phyloP scores from a whole-genome alignment of 2,888 invertebrate species.

The Chymomyza fuscimana region DNA sequence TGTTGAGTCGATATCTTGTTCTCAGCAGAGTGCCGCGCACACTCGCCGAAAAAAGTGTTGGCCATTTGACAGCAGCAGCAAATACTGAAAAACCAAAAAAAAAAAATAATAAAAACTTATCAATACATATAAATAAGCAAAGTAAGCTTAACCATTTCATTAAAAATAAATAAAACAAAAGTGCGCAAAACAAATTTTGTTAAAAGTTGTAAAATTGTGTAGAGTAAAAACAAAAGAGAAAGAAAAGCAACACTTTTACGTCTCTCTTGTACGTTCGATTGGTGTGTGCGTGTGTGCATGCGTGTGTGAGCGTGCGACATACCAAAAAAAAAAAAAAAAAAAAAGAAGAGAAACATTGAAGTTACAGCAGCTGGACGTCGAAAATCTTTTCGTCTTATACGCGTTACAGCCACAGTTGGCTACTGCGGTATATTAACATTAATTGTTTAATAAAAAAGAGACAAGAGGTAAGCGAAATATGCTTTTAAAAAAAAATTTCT shows the following conservation, averaged over 20 bases:
- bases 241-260: not conserved
- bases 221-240: not conserved
- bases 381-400: not conserved
- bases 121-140: not conserved
- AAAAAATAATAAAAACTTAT: not conserved
- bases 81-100: not conserved
- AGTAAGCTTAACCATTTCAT: not conserved
- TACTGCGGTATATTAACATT: not conserved
- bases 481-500: not conserved
- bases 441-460: not conserved
- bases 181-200: not conserved
- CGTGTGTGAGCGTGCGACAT: not conserved
- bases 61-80: not conserved
- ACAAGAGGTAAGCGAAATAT: not conserved
- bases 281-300: not conserved
- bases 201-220: not conserved
- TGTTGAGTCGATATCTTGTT: constrained; percentile 47
- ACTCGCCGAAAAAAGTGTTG: constrained; percentile 41
- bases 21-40: constrained; percentile 28
- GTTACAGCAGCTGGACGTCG: not conserved
- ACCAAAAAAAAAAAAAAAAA: too few relatives aligned
- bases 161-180: constrained; percentile 3
- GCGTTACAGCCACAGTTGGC: not conserved
- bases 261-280: not conserved
- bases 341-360: not conserved